Conservation (phyloP, 2,888 invertebrate genomes). For the Ichneumoninae sp. region DNA sequence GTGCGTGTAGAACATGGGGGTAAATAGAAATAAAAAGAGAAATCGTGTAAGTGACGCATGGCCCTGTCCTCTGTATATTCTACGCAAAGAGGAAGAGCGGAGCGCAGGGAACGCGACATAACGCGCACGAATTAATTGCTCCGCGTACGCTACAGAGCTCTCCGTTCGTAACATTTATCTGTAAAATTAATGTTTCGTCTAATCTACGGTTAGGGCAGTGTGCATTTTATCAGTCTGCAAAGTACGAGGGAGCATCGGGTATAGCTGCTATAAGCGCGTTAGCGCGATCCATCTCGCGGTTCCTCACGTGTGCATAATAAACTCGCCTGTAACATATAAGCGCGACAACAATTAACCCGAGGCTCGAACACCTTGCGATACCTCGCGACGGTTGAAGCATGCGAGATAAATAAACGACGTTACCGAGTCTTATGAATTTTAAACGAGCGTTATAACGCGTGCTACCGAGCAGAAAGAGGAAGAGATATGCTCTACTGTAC, state of each 20-base stretch:
- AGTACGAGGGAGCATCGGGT: background rate
- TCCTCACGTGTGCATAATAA: conserved; percentile 57
- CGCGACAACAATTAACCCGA: conserved; percentile 63
- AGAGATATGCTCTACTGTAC: background rate
- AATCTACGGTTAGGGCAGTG: conserved; percentile 43
- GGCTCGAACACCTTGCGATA: conserved; percentile 61
- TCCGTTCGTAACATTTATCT: conserved; percentile 34
- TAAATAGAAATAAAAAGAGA: conserved; percentile 33
- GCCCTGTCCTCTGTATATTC: conserved; percentile 8
- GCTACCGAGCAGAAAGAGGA: background rate
- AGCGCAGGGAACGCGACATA: background rate
- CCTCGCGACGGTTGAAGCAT: background rate
- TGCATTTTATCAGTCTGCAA: conserved; percentile 33
- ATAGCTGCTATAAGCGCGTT: conserved; percentile 1
- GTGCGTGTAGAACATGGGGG: conserved; percentile 45
- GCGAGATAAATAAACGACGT: conserved; percentile 37
- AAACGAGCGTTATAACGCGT: conserved; percentile 15
- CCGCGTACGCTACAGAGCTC: conserved; percentile 1
- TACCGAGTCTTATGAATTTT: conserved; percentile 45
- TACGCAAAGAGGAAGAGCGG: background rate
- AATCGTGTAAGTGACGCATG: conserved; percentile 18
- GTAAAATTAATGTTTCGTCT: conserved; percentile 56
- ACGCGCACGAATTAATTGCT: conserved; percentile 47
- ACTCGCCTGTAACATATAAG: conserved; percentile 30
- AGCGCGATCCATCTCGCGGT: conserved; percentile 53